These are phyloP conservation scores for Sphaerodactylus townsendi DNA, from an alignment of 2,113 vertebrate species.

Conservation along the genomic window DNA sequence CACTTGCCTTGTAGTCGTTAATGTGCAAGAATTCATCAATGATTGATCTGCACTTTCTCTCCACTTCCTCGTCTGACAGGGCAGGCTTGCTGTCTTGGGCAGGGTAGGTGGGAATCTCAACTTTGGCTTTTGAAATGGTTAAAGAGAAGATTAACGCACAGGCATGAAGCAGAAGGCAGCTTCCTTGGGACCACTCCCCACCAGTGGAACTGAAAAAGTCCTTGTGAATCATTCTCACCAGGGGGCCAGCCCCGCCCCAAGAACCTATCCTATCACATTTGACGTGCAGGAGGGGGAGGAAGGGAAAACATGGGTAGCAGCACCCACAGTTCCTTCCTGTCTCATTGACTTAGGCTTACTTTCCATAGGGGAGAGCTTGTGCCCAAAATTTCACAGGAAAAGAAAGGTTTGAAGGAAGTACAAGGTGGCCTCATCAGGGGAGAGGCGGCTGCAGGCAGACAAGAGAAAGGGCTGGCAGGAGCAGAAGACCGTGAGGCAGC, in stretches of 20 bases:
- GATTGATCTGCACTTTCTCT: conserved; percentile 92
- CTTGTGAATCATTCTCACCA: too few species aligned
- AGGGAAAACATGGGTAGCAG: too few species aligned
- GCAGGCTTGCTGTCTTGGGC: conserved; percentile 72
- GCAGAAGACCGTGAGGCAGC: too few species aligned
- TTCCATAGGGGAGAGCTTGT: too few species aligned
- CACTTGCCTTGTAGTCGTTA: conserved; percentile 92
- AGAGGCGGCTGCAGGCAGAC: too few species aligned
- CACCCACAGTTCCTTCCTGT: too few species aligned
- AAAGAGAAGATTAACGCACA: background rate
- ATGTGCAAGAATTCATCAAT: conserved; percentile 98
- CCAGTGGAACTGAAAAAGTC: background rate
- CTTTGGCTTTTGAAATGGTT: conserved; percentile 73
- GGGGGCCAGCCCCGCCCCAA: too few species aligned
- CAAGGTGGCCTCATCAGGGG: background rate
- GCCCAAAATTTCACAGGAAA: too few species aligned
- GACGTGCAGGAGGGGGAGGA: too few species aligned
- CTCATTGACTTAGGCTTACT: too few species aligned
- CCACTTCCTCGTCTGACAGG: conserved; percentile 87
- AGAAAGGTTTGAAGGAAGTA: background rate
- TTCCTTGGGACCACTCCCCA: accelerated
- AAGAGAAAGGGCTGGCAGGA: too few species aligned
- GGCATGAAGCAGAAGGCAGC: background rate
- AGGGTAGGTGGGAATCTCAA: conserved; percentile 74
- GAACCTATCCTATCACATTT: too few species aligned